Evolutionary conservation across 2,888 invertebrate genomes (phyloP).

Genomic region (Caprella mutica): DNA sequence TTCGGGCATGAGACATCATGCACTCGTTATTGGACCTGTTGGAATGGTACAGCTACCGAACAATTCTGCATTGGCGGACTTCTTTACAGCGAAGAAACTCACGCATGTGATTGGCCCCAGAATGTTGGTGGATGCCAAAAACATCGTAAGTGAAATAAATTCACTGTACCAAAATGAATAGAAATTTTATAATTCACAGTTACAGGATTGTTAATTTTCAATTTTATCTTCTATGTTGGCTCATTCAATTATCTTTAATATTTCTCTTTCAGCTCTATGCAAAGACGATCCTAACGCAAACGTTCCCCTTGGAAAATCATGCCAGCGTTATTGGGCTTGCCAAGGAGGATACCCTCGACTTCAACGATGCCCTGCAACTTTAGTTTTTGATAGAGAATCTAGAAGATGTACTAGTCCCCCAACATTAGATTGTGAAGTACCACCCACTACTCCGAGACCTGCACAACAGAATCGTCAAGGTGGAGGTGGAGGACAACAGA

Average conservation of each 20-base stretch:
- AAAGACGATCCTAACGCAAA: slow-evolving; percentile 84
- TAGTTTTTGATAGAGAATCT: slow-evolving; percentile 73
- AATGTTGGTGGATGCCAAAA: slow-evolving; percentile 87
- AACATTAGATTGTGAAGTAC: slow-evolving; percentile 72
- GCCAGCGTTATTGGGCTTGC: slow-evolving; percentile 89
- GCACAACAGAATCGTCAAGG: slow-evolving; percentile 8
- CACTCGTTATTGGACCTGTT: slow-evolving; percentile 87
- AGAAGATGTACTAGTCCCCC: slow-evolving; percentile 77
- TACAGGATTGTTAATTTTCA: too few species aligned
- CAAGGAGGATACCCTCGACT: slow-evolving; percentile 85
- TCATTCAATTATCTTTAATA: slow-evolving; percentile 4
- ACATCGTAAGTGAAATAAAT: slow-evolving; percentile 67
- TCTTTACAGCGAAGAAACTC: slow-evolving; percentile 76
- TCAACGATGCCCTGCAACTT: slow-evolving; percentile 78
- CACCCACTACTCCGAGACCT: slow-evolving; percentile 56
- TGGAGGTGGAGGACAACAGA: background rate
- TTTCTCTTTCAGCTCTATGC: slow-evolving; percentile 59
- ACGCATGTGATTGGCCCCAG: slow-evolving; percentile 89
- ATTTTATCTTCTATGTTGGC: background rate
- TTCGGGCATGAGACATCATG: slow-evolving; percentile 88
- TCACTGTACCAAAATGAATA: too few species aligned
- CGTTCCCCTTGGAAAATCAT: slow-evolving; percentile 79
- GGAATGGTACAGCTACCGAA: slow-evolving; percentile 86
- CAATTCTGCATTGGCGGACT: slow-evolving; percentile 84
- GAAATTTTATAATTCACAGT: too few species aligned